Evolutionary conservation across 2,113 vertebrate species (phyloP), one percentile per base, ranked within the genome.

Genomic region (Ammospiza nelsoni): DNA sequence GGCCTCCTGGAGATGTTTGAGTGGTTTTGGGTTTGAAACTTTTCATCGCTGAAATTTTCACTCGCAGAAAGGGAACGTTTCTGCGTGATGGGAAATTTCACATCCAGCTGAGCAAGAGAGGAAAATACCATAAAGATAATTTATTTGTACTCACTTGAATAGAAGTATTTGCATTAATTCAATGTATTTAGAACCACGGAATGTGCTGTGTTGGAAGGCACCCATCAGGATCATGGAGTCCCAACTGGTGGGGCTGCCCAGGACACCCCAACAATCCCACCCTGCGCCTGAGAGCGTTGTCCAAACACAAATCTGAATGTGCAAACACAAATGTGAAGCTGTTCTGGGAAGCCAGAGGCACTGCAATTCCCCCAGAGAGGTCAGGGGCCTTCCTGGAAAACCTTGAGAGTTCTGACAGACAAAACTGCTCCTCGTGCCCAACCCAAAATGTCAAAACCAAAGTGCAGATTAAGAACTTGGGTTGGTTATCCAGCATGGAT

Each of bases 371-470:
- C 21, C 24, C 2, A 0, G 46, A 59, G 59, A 71, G 48, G 5
- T 9, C 25, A 84, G 62, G 62, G 44, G 17, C 22, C 10, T 21
- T 49, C 11, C 22, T 78, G 73, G 28, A 22, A 55, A 68, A 33
- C 4, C 58, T 7, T 1, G 19, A 28, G 31, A 5, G 29, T 5
- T 44, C 68, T 44, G 18, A 20, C 3, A 43, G 65, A 12, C 39
- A 54, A 20, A 62, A 35, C 1, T 13, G 12, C 57, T 88, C 41
- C 67, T 48, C 12, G 3, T 11, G 22, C 37, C 59, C 61, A 57
- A 22, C 4, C 25, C n/a, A 17, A 55, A 48, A 44, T 0, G 0
- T 12, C 48, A 21, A 3, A 12, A 16, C 27, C 61, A 20, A 73
- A 73, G 37, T 39, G 37, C 37, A 39, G 55, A 39, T 24, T n/a